A percentile compares a stretch with the other conserved stretches of the same genome.
phyloP scores from a whole-genome alignment of 2,888 invertebrate species.

The Plemyria rubiginata region DNA sequence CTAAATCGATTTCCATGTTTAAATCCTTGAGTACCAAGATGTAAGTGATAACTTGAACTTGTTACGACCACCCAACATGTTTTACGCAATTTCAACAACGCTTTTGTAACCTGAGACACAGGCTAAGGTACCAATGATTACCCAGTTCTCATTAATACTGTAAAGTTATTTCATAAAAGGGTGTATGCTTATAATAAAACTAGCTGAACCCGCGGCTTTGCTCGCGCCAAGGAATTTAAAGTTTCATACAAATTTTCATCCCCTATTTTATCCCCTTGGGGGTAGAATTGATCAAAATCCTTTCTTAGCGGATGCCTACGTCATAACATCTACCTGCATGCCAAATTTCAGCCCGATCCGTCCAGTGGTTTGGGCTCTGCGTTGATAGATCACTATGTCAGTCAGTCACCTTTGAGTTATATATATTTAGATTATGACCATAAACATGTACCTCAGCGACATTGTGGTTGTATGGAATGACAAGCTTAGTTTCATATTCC shows the following conservation, averaged over 20 bases:
- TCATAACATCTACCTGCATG: no score
- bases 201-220: no score
- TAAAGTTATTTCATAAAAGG: constrained; percentile 3
- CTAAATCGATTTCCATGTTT: not conserved
- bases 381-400: no score
- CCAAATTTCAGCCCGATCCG: no score
- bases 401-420: no score
- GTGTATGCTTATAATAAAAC: not conserved
- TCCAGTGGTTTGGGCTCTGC: no score
- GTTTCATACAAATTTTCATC: no score
- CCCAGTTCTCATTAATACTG: not conserved
- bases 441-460: not conserved
- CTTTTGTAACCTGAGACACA: constrained; percentile 17
- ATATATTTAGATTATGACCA: no score
- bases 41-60: constrained; percentile 13
- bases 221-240: no score
- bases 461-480: not conserved
- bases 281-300: no score
- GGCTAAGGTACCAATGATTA: constrained; percentile 2
- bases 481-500: not conserved
- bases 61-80: constrained; percentile 24
- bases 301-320: no score
- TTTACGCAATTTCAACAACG: constrained; percentile 12
- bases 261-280: no score
- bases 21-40: constrained; percentile 1